phyloP scores from a whole-genome alignment of 2,797 vertebrate genomes.

The Urophycis tenuis region DNA sequence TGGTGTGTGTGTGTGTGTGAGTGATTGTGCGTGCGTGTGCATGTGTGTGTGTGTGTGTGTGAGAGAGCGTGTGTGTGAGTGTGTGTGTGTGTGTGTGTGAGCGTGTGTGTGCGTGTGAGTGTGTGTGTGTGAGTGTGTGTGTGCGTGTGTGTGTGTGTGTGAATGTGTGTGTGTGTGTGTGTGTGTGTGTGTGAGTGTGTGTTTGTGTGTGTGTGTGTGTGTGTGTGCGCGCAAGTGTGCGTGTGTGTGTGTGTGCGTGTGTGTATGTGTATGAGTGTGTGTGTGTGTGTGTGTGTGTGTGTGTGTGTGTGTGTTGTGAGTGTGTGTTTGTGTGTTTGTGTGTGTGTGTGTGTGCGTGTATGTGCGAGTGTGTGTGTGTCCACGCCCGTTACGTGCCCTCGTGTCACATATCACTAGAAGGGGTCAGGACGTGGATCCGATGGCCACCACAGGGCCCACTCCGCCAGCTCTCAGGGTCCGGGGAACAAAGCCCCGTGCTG shows the following conservation, averaged over 20 bases:
- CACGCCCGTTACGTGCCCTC: neutral
- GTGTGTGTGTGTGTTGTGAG: neutral
- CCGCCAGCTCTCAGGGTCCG: conserved; percentile 37
- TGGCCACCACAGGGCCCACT: conserved; percentile 48
- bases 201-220: neutral
- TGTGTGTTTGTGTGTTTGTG: neutral
- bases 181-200: neutral
- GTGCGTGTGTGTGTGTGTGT: neutral
- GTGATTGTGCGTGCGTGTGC: neutral
- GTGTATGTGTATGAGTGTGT: conserved; percentile 3
- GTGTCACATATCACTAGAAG: neutral
- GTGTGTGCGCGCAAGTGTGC: neutral
- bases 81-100: neutral
- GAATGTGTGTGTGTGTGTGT: neutral
- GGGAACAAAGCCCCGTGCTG: conserved; percentile 63
- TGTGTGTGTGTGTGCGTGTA: neutral
- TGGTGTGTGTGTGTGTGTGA: too few relatives aligned
- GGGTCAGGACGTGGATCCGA: conserved; percentile 46
- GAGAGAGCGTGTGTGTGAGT: too few relatives aligned
- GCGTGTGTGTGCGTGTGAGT: too few relatives aligned
- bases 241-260: neutral
- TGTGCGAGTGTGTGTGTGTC: conserved; percentile 8
- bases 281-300: neutral
- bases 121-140: neutral
- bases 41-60: neutral